phyloP scores from a whole-genome alignment of 2,888 invertebrate genomes.

The Troides aeacus region DNA sequence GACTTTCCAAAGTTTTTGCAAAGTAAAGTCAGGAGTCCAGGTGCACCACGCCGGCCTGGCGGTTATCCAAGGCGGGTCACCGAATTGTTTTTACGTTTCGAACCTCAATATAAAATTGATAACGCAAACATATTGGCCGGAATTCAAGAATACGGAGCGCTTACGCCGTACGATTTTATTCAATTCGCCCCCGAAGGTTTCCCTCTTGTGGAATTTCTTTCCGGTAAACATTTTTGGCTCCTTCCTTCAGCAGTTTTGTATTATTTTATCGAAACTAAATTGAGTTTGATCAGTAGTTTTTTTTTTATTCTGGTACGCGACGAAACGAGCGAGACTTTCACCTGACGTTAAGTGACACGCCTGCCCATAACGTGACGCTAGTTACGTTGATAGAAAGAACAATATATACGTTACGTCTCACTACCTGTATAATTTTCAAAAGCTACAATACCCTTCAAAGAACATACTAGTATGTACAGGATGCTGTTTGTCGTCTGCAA shows the following conservation, averaged over 20 bases:
- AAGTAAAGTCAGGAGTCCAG: slow-evolving; percentile 8
- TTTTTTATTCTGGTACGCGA: too few species aligned
- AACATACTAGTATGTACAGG: too few species aligned
- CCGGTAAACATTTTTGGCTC: background rate
- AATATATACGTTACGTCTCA: too few species aligned
- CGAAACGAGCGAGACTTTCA: too few species aligned
- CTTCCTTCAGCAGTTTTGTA: background rate
- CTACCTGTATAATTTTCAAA: too few species aligned
- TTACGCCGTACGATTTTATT: slow-evolving; percentile 10
- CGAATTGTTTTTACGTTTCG: slow-evolving; percentile 23
- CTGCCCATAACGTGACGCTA: too few species aligned
- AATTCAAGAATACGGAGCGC: slow-evolving; percentile 15
- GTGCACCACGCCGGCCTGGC: slow-evolving; percentile 20
- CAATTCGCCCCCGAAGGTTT: background rate
- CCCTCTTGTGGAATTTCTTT: background rate
- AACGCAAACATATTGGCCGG: slow-evolving; percentile 28
- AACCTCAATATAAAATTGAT: slow-evolving; percentile 29
- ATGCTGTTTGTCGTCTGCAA: too few species aligned
- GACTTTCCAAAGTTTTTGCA: background rate
- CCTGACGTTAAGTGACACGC: too few species aligned
- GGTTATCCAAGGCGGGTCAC: slow-evolving; percentile 14
- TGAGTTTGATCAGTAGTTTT: too few species aligned
- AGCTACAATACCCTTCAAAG: too few species aligned
- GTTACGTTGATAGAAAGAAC: too few species aligned
- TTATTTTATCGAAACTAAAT: too few species aligned